Conservation (phyloP, 1,140 invertebrate genomes). For the Trichomalopsis sarcophagae region DNA sequence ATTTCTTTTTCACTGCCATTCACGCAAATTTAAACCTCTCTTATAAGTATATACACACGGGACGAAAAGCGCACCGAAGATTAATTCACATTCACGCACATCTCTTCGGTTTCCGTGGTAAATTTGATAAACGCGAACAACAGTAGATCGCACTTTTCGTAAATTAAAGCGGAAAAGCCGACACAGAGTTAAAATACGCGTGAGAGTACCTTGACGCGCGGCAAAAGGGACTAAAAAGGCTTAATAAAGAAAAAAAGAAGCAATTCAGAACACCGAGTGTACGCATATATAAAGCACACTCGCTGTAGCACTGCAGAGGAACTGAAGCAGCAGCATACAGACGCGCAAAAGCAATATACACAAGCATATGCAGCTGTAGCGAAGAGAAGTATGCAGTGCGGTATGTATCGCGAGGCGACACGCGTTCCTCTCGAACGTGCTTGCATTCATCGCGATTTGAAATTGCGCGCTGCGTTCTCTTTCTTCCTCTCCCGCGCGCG, state of each 20-base stretch:
- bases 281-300: background rate
- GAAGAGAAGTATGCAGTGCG: background rate
- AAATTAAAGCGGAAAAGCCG: slow-evolving; percentile 25
- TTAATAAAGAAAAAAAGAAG: background rate
- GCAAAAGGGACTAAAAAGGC: background rate
- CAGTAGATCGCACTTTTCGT: slow-evolving; percentile 11
- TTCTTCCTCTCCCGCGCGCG: background rate
- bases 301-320: background rate
- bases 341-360: background rate
- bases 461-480: background rate
- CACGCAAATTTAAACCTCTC: background rate
- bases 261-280: background rate
- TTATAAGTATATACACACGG: background rate
- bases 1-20: background rate
- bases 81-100: background rate
- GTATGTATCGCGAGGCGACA: background rate
- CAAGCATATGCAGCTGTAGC: no score
- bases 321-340: background rate
- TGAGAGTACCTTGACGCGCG: background rate
- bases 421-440: background rate
- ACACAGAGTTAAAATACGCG: slow-evolving; percentile 36
- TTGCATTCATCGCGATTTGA: slow-evolving; percentile 30
- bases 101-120: slow-evolving; percentile 1
- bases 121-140: slow-evolving; percentile 21
- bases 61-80: background rate